Evolutionary conservation across 2,113 vertebrate species (phyloP).

Genomic region (Strix uralensis): DNA sequence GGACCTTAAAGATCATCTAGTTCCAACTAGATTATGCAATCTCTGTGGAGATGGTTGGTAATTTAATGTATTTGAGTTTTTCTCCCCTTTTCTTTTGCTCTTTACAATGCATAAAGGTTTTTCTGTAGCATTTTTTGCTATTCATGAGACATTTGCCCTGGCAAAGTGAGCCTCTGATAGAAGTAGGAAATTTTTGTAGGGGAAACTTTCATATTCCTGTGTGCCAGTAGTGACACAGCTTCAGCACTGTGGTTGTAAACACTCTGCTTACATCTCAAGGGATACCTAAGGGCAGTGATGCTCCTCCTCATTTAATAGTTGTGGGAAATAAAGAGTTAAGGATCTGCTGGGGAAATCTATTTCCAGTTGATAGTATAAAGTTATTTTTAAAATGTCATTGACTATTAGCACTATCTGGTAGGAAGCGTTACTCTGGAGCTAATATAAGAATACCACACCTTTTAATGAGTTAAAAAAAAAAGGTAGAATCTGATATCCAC

Average conservation of each 20-base stretch:
- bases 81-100: accelerated
- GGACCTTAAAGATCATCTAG: too few species aligned
- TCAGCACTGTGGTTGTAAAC: background rate
- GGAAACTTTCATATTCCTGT: background rate
- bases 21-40: background rate
- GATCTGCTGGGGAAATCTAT: background rate
- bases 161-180: background rate
- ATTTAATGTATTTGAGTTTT: background rate
- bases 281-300: background rate
- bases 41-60: background rate
- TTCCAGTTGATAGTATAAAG: slow-evolving; percentile 6
- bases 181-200: background rate
- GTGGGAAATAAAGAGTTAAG: background rate
- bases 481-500: slow-evolving; percentile 18
- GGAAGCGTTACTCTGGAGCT: background rate
- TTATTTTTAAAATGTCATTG: background rate
- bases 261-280: background rate
- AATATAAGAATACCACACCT: background rate
- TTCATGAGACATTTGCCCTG: background rate
- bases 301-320: background rate
- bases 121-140: background rate
- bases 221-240: background rate
- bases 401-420: background rate
- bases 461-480: background rate
- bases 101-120: background rate